Base-by-base conservation (phyloP, 2,113 vertebrate species). In the Castor canadensis region DNA sequence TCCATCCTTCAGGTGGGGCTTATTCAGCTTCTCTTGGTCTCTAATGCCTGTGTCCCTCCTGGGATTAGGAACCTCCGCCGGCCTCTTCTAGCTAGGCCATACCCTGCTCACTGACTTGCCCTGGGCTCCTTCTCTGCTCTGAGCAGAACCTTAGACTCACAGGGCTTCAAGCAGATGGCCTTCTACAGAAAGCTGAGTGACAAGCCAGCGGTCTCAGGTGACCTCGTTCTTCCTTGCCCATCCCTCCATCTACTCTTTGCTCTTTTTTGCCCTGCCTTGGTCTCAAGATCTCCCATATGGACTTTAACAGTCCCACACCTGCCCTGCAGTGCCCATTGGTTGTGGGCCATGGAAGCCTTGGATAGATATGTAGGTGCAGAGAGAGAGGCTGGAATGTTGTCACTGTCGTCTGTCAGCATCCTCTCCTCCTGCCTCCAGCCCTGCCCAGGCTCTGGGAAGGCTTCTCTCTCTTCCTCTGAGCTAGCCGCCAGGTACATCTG, bases 1-100 rank as follows among this genome's bases (percentile, higher is more conserved):
- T 38, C 47, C 9, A 0, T 24, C 43, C 79, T 62, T 52, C 66
- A 19, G 32, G 2, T 49, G n/a, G 47, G 47, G 66, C 4, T 10
- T 35, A 58, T 5, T 6, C 0, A 12, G 58, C 28, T 4, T 26
- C 73, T 26, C 17, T 81, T 54, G 10, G 22, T 4, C 30, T 35
- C n/a, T n/a, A n/a, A n/a, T n/a, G n/a, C 40, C 6, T 8, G 0
- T 1, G 60, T 9, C 47, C n/a, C 10, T n/a, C n/a, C 72, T 40
- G 24, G 32, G 87, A 24, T 76, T 16, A 62, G 32, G 12, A 22
- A 47, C 71, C 30, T 26, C 52, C 17, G 72, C 52, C 20, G 17
- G 30, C 52, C 19, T 72, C 12, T 28, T 45, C 85, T 8, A 43
- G 30, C 52, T 38, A 26, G 69, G 52, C 20, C 56, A 62, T 22